Evolutionary conservation across 2,113 vertebrate species (phyloP), one percentile per base, ranked within the genome.

Genomic region (Dasypus novemcinctus): DNA sequence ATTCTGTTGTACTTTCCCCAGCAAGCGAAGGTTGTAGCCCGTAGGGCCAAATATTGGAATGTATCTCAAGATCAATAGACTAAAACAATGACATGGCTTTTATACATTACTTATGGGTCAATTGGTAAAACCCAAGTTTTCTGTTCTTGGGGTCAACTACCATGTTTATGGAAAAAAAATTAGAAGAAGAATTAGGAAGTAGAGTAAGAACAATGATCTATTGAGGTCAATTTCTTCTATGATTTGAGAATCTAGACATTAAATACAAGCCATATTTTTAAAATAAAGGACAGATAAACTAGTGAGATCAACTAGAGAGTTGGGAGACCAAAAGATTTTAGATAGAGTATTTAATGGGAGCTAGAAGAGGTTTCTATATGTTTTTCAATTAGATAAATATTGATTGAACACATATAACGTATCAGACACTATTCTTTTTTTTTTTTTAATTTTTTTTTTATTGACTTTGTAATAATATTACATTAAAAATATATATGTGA

Each of bases 1-100:
- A 43, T 1, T 72, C 59, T 91, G 12, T 29, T 27, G 43, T 84
- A 7, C 71, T 93, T 76, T 52, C 93, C 82, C 72, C 82, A 33
- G 87, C 94, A 87, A 96, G 38, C 0, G 18, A 76, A 4, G 10
- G 38, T 76, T 83, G 27, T 23, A 52, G 76, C 3, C 11, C 57
- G n/a, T 82, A 87, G 94, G 71, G 52, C 23, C 93, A 88, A 72
- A 80, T 93, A n/a, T 59, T 95, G 63, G 43, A 76, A 89, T 86
- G 46, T 3, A 83, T 74, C 52, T 97, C 29, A 90, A 92, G 75
- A 93, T 7, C 71, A 61, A 83, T 11, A 17, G 43, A 61, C 15
- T 92, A 72, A 81, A 91, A 71, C 8, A 78, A 38, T 88, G 63
- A 85, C n/a, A 86, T 31, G 11, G 46, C 11, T 29, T 91, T 97